A percentile compares a stretch with the other conserved stretches of the same genome.
These are phyloP conservation scores for Oscheius myriophilus DNA, from an alignment of 2,888 invertebrate species.

Conservation along the genomic window DNA sequence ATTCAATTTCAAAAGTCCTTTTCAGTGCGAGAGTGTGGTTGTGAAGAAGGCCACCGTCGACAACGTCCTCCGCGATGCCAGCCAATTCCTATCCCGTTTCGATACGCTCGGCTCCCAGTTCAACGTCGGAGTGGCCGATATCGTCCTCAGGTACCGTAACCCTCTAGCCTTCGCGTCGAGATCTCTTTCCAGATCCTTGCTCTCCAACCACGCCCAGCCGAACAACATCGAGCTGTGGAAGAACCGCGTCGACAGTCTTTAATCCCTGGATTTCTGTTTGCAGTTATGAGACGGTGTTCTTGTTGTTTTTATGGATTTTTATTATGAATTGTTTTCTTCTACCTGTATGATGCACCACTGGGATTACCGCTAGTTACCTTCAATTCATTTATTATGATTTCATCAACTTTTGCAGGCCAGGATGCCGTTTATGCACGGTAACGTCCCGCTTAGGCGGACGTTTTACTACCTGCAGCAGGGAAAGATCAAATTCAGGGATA, in stretches of 20 bases:
- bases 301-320: too few species aligned
- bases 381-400: neutral
- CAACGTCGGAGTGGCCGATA: constrained; percentile 40
- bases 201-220: constrained; percentile 34
- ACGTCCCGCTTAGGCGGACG: constrained; percentile 70
- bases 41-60: constrained; percentile 1
- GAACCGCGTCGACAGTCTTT: constrained; percentile 35
- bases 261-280: neutral
- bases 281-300: too few species aligned
- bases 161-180: neutral
- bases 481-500: constrained; percentile 66
- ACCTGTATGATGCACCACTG: too few species aligned
- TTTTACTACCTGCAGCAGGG: constrained; percentile 69
- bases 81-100: constrained; percentile 53
- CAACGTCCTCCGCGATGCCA: constrained; percentile 34
- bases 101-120: constrained; percentile 52
- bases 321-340: too few species aligned
- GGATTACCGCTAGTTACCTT: neutral
- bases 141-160: constrained; percentile 30
- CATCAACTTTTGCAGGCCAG: neutral
- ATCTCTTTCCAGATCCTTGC: constrained; percentile 33
- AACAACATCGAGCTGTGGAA: constrained; percentile 57
- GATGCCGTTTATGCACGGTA: constrained; percentile 70
- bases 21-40: constrained; percentile 8
- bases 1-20: neutral